These are phyloP conservation scores for Sebastes oblongus DNA, from an alignment of 2,797 vertebrate species.

Conservation along the genomic window DNA sequence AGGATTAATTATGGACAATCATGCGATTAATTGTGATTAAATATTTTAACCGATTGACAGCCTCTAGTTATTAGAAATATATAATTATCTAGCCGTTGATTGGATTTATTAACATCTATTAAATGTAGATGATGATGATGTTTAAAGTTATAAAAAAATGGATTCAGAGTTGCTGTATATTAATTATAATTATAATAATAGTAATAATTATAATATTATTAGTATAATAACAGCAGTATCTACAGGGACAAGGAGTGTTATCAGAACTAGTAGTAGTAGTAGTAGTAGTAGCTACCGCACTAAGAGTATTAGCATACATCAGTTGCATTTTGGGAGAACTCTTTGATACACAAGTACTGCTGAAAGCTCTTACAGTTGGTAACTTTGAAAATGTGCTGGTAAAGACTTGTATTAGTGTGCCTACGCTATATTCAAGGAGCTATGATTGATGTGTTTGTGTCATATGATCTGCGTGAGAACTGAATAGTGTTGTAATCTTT, in stretches of 20 bases:
- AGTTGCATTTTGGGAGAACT: background rate
- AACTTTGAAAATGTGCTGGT: background rate
- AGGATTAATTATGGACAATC: no score
- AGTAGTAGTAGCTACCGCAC: background rate
- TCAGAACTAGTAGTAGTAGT: background rate
- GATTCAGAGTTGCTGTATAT: background rate
- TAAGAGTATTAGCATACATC: background rate
- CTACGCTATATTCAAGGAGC: background rate
- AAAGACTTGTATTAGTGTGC: background rate
- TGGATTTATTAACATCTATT: background rate
- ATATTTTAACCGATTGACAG: no score
- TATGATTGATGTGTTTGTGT: background rate
- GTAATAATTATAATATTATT: no score
- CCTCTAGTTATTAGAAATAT: background rate
- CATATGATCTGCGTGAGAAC: constrained; percentile 9
- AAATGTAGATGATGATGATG: background rate
- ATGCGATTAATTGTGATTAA: no score
- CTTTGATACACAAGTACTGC: background rate
- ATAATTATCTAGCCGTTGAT: background rate
- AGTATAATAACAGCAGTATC: background rate
- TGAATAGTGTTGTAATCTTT: background rate
- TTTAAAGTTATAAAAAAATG: background rate
- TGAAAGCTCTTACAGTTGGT: background rate
- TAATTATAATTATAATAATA: no score
- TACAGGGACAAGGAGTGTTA: background rate